Conservation (phyloP, 2,113 vertebrate species). For the Oncorhynchus tshawytscha region DNA sequence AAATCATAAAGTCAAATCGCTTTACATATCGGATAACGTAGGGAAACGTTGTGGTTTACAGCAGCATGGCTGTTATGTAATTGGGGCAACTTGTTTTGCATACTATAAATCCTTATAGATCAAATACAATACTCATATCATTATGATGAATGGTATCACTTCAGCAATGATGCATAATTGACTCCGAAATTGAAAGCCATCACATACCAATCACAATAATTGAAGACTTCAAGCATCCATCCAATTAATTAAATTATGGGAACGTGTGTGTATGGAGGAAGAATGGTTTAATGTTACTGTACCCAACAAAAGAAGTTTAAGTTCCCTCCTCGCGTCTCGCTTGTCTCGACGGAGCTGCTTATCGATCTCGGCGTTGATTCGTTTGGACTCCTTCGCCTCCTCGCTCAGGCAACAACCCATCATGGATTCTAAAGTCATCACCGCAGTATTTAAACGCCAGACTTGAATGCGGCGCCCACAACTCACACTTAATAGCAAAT, state of each 20-base stretch:
- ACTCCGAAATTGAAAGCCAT: background rate
- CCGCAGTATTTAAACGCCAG: conserved; percentile 68
- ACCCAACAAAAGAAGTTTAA: conserved; percentile 90
- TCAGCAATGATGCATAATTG: background rate
- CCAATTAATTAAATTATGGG: background rate
- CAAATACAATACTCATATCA: background rate
- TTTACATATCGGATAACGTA: conserved; percentile 45
- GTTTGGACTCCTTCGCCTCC: conserved; percentile 92
- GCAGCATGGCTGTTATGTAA: background rate
- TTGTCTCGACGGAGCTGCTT: conserved; percentile 91
- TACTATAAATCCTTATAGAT: conserved; percentile 7
- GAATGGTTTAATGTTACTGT: conserved; percentile 29
- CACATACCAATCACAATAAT: background rate
- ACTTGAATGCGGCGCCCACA: conserved; percentile 50
- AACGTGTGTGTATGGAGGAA: background rate
- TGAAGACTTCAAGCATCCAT: background rate
- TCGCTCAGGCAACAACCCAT: conserved; percentile 96
- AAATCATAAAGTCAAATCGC: background rate
- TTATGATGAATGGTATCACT: background rate
- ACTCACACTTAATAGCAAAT: conserved; percentile 38
- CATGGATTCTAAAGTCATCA: conserved; percentile 90
- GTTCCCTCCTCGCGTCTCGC: conserved; percentile 85
- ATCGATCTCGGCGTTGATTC: conserved; percentile 93
- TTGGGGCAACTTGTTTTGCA: conserved; percentile 32
- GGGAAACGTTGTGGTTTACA: conserved; percentile 39